phyloP scores from a whole-genome alignment of 2,888 invertebrate species.

The Harmothoe impar region DNA sequence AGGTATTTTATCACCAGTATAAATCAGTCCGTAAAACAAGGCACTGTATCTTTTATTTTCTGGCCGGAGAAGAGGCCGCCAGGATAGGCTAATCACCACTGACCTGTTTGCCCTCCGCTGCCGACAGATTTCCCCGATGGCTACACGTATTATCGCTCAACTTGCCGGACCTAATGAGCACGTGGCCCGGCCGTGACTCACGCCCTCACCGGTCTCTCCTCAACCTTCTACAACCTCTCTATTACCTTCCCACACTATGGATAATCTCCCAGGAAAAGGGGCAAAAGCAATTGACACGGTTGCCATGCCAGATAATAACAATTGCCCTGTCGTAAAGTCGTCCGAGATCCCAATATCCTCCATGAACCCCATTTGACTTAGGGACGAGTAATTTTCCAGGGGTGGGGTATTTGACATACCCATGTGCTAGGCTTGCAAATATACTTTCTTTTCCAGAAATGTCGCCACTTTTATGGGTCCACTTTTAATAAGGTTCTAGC shows the following conservation, averaged over 20 bases:
- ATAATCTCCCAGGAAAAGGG: neutral
- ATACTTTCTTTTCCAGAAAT: too few relatives aligned
- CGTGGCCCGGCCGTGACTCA: neutral
- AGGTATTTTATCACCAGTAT: neutral
- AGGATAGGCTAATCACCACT: neutral
- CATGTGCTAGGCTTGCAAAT: too few relatives aligned
- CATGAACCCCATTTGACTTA: too few relatives aligned
- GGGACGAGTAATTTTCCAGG: too few relatives aligned
- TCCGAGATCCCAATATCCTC: too few relatives aligned
- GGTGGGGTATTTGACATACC: too few relatives aligned
- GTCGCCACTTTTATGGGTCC: too few relatives aligned
- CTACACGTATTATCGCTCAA: neutral
- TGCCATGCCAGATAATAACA: neutral
- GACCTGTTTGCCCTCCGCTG: slow-evolving; percentile 8
- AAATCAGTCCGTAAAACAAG: neutral
- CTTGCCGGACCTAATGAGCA: neutral
- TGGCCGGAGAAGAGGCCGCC: neutral
- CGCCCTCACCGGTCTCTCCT: neutral
- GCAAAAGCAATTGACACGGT: neutral
- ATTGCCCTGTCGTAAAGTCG: neutral
- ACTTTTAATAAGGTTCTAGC: too few relatives aligned
- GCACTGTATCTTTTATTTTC: neutral
- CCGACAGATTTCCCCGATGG: neutral
- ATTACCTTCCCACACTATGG: neutral
- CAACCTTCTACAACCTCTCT: slow-evolving; percentile 21